A percentile compares a stretch with the other conserved stretches of the same genome.
phyloP scores from a whole-genome alignment of 2,797 vertebrate genomes.

The Calcarius lapponicus region DNA sequence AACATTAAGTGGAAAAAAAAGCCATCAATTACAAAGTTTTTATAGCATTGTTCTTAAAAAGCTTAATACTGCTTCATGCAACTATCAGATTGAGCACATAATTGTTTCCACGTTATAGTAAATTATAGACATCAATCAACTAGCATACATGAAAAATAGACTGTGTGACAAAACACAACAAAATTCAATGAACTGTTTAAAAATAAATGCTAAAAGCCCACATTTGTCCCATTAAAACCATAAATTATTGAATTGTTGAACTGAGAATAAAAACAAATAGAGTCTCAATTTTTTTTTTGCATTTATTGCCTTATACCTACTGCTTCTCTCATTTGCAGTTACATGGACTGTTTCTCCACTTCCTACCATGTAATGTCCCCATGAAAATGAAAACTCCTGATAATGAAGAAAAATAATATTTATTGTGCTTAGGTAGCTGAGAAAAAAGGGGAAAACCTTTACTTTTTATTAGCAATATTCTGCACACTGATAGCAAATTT shows the following conservation, averaged over 20 bases:
- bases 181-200: neutral
- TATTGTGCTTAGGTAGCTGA: neutral
- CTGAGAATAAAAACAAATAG: neutral
- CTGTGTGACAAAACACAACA: neutral
- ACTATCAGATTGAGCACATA: neutral
- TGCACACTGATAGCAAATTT: neutral
- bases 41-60: neutral
- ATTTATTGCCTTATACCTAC: neutral
- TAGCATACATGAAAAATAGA: neutral
- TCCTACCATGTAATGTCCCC: neutral
- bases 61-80: neutral
- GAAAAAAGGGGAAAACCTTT: neutral
- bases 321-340: neutral
- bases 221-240: neutral
- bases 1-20: neutral
- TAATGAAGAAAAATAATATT: neutral
- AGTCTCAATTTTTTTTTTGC: neutral
- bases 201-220: neutral
- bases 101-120: neutral
- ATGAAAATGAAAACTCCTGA: neutral
- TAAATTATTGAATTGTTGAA: neutral
- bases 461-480: neutral
- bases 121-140: neutral
- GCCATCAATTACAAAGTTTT: neutral
- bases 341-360: neutral